A percentile compares a stretch with the other conserved stretches of the same genome.
These are phyloP conservation scores for Ceuthmochares aereus DNA, from an alignment of 2,113 vertebrate genomes.

Conservation along the genomic window DNA sequence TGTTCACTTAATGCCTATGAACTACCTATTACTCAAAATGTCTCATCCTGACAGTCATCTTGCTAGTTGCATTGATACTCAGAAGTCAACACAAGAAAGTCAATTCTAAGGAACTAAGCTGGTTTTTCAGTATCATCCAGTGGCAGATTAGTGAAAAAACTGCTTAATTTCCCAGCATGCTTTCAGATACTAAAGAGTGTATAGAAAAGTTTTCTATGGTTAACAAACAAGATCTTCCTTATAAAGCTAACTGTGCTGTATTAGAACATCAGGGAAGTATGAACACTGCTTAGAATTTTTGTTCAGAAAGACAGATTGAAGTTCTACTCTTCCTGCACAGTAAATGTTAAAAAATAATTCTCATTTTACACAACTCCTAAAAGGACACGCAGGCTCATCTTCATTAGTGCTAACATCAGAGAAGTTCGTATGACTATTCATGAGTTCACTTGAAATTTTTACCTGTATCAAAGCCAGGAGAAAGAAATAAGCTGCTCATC, in stretches of 20 bases:
- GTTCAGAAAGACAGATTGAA: background rate
- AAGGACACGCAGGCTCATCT: background rate
- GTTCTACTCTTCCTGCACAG: background rate
- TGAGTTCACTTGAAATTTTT: background rate
- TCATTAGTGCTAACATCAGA: background rate
- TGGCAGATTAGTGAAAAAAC: background rate
- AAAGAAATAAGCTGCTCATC: background rate
- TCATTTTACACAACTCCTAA: background rate
- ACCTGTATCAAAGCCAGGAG: background rate
- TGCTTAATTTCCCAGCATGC: background rate
- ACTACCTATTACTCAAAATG: conserved; percentile 29
- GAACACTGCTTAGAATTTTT: background rate
- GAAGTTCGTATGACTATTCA: background rate
- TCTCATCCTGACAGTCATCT: conserved; percentile 32
- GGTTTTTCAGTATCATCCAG: background rate
- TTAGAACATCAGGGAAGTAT: background rate
- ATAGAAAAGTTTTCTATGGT: background rate
- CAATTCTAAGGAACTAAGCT: background rate
- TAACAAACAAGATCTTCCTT: conserved; percentile 17
- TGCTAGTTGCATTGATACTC: background rate
- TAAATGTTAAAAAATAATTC: background rate
- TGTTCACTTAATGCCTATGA: background rate
- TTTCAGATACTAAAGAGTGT: background rate
- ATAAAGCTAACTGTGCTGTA: background rate
- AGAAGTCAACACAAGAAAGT: background rate